Base-by-base conservation (phyloP, 2,113 vertebrate genomes). In the Callionymus lyra region DNA sequence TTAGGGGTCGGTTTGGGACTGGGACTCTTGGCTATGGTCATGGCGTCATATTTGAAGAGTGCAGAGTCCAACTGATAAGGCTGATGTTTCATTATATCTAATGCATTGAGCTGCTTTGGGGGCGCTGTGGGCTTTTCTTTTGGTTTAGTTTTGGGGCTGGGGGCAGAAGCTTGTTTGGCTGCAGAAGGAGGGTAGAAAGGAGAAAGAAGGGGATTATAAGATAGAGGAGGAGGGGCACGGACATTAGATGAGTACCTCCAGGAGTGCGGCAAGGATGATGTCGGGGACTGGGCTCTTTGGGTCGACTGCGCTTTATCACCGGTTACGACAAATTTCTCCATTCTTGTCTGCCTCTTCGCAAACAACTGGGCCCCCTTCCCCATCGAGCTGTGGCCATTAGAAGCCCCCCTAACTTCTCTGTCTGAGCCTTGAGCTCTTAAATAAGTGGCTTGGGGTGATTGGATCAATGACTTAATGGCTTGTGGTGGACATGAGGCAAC, bases 241-340 rank as follows among this genome's bases (percentile, higher is more conserved):
- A 98, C 70, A n/a, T 89, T 98, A n/a, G 94, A 78, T 34, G 93
- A 96, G n/a, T 92, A 97, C 74, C 93, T 94, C 94, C 93, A 99
- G 15, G 85, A 83, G 33, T 87, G 85, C 0, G 94, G 93, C 36
- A 98, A 84, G 12, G 95, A 98, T 1, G 85, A 78, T n/a, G 89
- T 85, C 2, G 91, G 93, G 44, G 95, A 99, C 19, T 81, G 66
- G 31, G 87, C 70, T 51, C 85, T 87, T 12, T 4, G 21, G 4
- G 79, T 69, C 50, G 76, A 81, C 41, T 88, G 88, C 52, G 89
- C 87, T 1, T 89, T 90, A 61, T 92, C 87, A 38, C 81, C 85
- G 68, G 95, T 91, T 2, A 97, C 89, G 48, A 97, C 84, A 3
- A 91, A 97, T 68, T 91, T 97, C 77, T 97, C 90, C 92, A 95